Evolutionary conservation across 1,140 invertebrate species (phyloP), one percentile per base, ranked within the genome.

Genomic region (Battus philenor): DNA sequence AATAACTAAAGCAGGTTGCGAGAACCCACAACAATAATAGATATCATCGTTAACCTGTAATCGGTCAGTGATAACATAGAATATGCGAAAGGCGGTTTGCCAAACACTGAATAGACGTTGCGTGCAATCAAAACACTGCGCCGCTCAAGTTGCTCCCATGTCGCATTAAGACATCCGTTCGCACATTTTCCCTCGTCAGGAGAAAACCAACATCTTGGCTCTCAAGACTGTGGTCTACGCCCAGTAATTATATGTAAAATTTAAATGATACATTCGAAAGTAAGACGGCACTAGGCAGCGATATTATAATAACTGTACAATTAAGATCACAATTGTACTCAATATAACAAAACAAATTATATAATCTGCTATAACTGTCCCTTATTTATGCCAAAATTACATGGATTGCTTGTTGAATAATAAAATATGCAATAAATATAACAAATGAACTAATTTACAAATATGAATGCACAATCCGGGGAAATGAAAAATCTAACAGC

Each of bases 241-340:
- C 36, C 36, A 39, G 22, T 39, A 27, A 39, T 39, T 16, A 39
- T 27, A 17, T 27, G 11, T 16, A 26, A 11, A 12, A 15, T 39
- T 15, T 8, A 39, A 39, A 39, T 39, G 8, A 39, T 39, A 39
- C 36, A 13, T 39, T 39, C 36, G 5, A 39, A 39, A 39, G 33
- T 22, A 9, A 27, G 27, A 4, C 27, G 27, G 10, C 27, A 20
- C n/a, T 10, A 30, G n/a, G n/a, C n/a, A n/a, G n/a, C n/a, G n/a
- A n/a, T n/a, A n/a, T n/a, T n/a, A n/a, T n/a, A n/a, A n/a, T n/a
- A n/a, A n/a, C n/a, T n/a, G n/a, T n/a, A n/a, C n/a, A n/a, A n/a
- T n/a, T n/a, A n/a, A n/a, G n/a, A n/a, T n/a, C n/a, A n/a, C n/a
- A n/a, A n/a, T n/a, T n/a, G n/a, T n/a, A n/a, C n/a, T n/a, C n/a